These are phyloP conservation scores for Popillia japonica DNA, from an alignment of 1,140 invertebrate species.

Conservation along the genomic window DNA sequence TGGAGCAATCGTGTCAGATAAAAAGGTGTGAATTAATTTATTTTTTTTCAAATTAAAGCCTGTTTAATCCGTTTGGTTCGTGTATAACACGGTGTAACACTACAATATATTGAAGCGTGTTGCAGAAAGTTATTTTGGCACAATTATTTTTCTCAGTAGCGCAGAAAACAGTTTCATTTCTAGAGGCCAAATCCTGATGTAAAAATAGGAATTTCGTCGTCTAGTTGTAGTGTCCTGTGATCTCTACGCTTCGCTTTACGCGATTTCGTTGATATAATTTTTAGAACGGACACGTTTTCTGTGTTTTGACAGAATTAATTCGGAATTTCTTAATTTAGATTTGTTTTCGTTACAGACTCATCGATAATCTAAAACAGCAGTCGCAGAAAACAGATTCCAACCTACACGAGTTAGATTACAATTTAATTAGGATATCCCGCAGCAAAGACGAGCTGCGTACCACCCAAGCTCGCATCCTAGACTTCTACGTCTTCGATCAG, in stretches of 20 bases:
- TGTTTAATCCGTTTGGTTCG: too few relatives aligned
- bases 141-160: not conserved
- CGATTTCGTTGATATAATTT: not conserved
- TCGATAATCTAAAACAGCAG: constrained; percentile 66
- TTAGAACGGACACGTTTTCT: not conserved
- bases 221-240: not conserved
- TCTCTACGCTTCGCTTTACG: not conserved
- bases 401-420: constrained; percentile 66
- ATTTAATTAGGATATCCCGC: constrained; percentile 70
- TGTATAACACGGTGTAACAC: too few relatives aligned
- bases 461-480: constrained; percentile 68
- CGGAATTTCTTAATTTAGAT: not conserved
- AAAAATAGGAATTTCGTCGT: constrained; percentile 11
- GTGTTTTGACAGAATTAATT: not conserved
- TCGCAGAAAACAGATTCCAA: constrained; percentile 67
- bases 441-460: constrained; percentile 71
- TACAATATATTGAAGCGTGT: not conserved
- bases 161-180: not conserved
- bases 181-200: constrained; percentile 4
- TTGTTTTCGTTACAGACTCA: constrained; percentile 58
- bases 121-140: not conserved
- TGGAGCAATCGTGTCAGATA: too few relatives aligned
- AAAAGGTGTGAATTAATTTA: too few relatives aligned
- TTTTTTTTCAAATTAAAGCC: too few relatives aligned
- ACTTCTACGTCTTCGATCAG: constrained; percentile 78